Evolutionary conservation across 1,140 invertebrate genomes (phyloP).

Genomic region (Formica selysi): DNA sequence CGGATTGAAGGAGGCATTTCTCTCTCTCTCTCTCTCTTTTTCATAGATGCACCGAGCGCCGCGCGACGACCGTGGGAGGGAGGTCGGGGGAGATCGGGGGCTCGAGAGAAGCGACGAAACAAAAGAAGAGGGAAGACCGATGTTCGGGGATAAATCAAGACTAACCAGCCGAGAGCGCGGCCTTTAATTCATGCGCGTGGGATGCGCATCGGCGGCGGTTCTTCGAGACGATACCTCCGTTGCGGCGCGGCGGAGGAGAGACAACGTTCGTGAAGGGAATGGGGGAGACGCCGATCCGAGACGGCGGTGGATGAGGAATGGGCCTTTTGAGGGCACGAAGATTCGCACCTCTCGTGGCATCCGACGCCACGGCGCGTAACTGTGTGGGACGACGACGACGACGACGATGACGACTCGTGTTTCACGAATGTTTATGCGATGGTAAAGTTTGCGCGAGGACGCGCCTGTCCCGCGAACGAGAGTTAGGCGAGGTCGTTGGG

Average conservation of each 20-base stretch:
- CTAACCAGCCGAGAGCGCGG: constrained; percentile 78
- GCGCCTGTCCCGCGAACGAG: not conserved
- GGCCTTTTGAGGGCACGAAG: constrained; percentile 36
- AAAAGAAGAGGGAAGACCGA: constrained; percentile 80
- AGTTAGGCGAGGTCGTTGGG: constrained; percentile 31
- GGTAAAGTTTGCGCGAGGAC: constrained; percentile 1
- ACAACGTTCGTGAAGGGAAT: not conserved
- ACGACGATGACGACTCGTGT: constrained; percentile 18
- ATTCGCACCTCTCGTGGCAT: constrained; percentile 63
- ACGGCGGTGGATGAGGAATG: constrained; percentile 57
- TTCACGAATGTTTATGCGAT: constrained; percentile 46
- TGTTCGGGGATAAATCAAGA: constrained; percentile 83
- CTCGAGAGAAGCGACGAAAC: constrained; percentile 72
- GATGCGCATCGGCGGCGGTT: constrained; percentile 71
- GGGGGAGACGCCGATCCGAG: constrained; percentile 18
- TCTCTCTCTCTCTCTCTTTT: constrained; percentile 29
- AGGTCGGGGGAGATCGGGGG: constrained; percentile 6
- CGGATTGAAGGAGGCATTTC: constrained; percentile 42
- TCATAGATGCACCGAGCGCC: constrained; percentile 38
- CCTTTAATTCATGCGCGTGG: constrained; percentile 82
- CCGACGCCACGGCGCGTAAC: constrained; percentile 42
- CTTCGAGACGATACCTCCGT: constrained; percentile 53
- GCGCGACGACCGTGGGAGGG: not conserved
- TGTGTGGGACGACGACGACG: constrained; percentile 36
- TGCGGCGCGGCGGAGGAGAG: constrained; percentile 7